A percentile compares a stretch with the other conserved stretches of the same genome.
phyloP scores from a whole-genome alignment of 2,113 vertebrate species.

The Proterorhinus semilunaris region DNA sequence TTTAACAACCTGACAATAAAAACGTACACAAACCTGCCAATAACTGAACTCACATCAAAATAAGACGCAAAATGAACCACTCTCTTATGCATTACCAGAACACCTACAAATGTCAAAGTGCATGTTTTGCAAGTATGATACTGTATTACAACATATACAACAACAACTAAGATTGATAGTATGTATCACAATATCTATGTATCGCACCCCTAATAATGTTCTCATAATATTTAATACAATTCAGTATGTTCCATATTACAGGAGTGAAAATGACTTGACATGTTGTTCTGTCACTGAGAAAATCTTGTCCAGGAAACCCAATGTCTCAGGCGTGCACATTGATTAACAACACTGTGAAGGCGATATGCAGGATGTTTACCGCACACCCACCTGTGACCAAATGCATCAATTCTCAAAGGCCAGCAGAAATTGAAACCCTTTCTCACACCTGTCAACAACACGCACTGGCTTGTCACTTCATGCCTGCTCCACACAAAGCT shows the following conservation, averaged over 20 bases:
- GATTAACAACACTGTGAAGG: not conserved
- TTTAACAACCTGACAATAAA: too few species aligned
- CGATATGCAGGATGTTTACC: not conserved
- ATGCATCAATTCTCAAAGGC: slow-evolving; percentile 7
- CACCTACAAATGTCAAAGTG: too few species aligned
- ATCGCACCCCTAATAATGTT: too few species aligned
- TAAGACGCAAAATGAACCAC: too few species aligned
- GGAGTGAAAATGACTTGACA: not conserved
- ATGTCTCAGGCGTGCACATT: not conserved
- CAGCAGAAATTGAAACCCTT: not conserved
- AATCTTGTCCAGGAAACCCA: not conserved
- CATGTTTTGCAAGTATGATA: too few species aligned
- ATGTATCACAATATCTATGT: too few species aligned
- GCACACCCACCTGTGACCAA: not conserved
- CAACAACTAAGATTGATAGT: too few species aligned
- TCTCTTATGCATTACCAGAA: too few species aligned
- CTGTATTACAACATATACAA: too few species aligned
- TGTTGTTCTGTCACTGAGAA: not conserved
- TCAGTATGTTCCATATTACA: not conserved
- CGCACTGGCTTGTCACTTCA: slow-evolving; percentile 10
- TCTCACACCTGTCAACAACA: slow-evolving; percentile 8
- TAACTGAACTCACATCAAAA: too few species aligned
- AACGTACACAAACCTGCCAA: too few species aligned
- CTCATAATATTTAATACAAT: too few species aligned
- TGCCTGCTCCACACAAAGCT: slow-evolving; percentile 2